Evolutionary conservation across 2,888 invertebrate genomes (phyloP).

Genomic region (Periphyllus acericola): DNA sequence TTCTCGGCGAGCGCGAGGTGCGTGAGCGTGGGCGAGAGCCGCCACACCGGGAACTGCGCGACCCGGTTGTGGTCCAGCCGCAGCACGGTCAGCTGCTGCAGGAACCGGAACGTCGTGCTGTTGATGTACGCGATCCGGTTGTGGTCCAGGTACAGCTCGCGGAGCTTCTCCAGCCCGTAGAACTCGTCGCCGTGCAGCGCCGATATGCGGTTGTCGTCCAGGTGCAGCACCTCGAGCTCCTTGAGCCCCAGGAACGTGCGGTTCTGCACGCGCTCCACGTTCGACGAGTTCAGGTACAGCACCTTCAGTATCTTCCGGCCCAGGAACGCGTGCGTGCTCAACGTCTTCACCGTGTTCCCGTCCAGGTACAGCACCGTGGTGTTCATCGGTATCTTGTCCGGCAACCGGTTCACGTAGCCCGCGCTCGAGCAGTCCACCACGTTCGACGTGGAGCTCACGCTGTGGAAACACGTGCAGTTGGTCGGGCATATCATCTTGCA

Average conservation of each 20-base stretch:
- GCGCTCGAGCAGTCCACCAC: slow-evolving; percentile 83
- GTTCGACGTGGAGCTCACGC: slow-evolving; percentile 86
- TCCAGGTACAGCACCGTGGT: slow-evolving; percentile 88
- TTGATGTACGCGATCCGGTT: slow-evolving; percentile 78
- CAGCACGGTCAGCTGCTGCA: slow-evolving; percentile 75
- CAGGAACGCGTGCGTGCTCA: slow-evolving; percentile 86
- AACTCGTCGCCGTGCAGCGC: slow-evolving; percentile 82
- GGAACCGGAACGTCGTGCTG: slow-evolving; percentile 77
- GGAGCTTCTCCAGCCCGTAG: slow-evolving; percentile 78
- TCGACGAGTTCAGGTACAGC: slow-evolving; percentile 81
- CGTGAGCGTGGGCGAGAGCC: slow-evolving; percentile 74
- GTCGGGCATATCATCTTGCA: slow-evolving; percentile 91
- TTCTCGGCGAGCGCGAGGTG: slow-evolving; percentile 76
- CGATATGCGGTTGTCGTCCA: slow-evolving; percentile 79
- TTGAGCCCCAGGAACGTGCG: slow-evolving; percentile 86
- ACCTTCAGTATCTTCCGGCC: slow-evolving; percentile 82
- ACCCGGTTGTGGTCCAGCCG: slow-evolving; percentile 79
- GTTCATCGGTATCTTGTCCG: slow-evolving; percentile 89
- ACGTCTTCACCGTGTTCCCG: slow-evolving; percentile 80
- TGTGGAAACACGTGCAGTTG: slow-evolving; percentile 89
- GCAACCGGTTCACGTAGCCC: slow-evolving; percentile 76
- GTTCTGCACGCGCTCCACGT: slow-evolving; percentile 82
- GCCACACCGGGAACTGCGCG: slow-evolving; percentile 77
- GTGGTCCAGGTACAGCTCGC: slow-evolving; percentile 78
- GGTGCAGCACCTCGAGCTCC: slow-evolving; percentile 78